Evolutionary conservation across 2,888 invertebrate genomes (phyloP).

Genomic region (Alcis repandata): DNA sequence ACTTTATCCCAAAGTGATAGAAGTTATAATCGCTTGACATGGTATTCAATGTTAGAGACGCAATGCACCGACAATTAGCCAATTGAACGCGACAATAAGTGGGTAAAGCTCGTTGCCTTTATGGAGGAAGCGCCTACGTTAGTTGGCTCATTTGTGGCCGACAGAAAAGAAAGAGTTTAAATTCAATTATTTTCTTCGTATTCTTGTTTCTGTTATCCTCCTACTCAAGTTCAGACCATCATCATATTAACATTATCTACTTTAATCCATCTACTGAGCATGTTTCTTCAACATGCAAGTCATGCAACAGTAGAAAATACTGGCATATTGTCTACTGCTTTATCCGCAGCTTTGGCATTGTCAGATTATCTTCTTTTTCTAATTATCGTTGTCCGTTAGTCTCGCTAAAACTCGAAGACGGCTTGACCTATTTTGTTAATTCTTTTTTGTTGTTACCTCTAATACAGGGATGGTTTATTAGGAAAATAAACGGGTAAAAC

Average conservation of each 20-base stretch:
- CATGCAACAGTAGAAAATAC: too few species aligned
- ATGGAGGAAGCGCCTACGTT: conserved; percentile 69
- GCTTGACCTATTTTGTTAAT: too few species aligned
- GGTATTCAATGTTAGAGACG: conserved; percentile 13
- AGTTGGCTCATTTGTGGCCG: conserved; percentile 35
- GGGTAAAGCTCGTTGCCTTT: conserved; percentile 62
- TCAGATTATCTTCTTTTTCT: too few species aligned
- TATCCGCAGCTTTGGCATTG: too few species aligned
- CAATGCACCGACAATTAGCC: conserved; percentile 69
- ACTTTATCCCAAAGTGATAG: conserved; percentile 21
- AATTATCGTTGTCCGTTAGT: too few species aligned
- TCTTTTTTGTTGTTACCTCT: too few species aligned
- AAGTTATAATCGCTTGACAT: conserved; percentile 17
- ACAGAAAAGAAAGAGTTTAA: conserved; percentile 20
- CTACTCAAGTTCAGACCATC: background rate
- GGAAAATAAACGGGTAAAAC: too few species aligned
- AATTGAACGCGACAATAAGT: conserved; percentile 66
- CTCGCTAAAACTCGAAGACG: too few species aligned
- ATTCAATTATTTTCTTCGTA: background rate
- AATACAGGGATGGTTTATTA: too few species aligned
- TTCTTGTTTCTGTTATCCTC: background rate
- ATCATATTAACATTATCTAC: background rate
- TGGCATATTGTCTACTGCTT: too few species aligned
- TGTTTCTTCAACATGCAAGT: too few species aligned
- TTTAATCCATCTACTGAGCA: background rate